Percentiles rank a stretch among this genome's conserved stretches.
These are phyloP conservation scores for Pseudorectes ferrugineus DNA, from an alignment of 2,113 vertebrate species.

Conservation along the genomic window DNA sequence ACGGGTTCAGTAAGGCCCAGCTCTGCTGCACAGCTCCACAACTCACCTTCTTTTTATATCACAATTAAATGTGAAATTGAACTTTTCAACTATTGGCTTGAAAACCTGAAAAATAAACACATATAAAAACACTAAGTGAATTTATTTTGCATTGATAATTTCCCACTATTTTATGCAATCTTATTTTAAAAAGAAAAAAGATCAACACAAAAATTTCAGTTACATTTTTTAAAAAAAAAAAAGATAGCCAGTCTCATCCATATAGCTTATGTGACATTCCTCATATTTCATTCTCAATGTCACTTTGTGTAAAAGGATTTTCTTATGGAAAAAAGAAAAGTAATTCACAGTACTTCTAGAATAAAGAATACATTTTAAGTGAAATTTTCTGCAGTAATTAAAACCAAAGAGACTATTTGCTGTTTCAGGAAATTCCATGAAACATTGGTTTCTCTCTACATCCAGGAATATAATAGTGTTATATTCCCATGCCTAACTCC, in stretches of 20 bases:
- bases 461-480: not conserved
- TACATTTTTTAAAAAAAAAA: not conserved
- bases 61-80: constrained; percentile 88
- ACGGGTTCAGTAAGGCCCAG: not conserved
- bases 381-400: not conserved
- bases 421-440: not conserved
- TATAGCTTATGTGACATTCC: not conserved
- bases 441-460: not conserved
- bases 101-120: constrained; percentile 82
- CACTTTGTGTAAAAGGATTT: not conserved
- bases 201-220: not conserved
- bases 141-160: not conserved
- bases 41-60: constrained; percentile 90
- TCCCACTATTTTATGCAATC: not conserved
- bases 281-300: not conserved
- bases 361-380: not conserved
- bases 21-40: not conserved
- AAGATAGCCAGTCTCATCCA: not conserved
- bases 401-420: not conserved
- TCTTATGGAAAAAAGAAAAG: not conserved
- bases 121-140: not conserved
- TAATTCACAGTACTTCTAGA: not conserved
- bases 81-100: constrained; percentile 89
- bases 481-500: not conserved
- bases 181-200: not conserved